Evolutionary conservation across 2,797 vertebrate species (phyloP).

Genomic region (Hylomyscus alleni): DNA sequence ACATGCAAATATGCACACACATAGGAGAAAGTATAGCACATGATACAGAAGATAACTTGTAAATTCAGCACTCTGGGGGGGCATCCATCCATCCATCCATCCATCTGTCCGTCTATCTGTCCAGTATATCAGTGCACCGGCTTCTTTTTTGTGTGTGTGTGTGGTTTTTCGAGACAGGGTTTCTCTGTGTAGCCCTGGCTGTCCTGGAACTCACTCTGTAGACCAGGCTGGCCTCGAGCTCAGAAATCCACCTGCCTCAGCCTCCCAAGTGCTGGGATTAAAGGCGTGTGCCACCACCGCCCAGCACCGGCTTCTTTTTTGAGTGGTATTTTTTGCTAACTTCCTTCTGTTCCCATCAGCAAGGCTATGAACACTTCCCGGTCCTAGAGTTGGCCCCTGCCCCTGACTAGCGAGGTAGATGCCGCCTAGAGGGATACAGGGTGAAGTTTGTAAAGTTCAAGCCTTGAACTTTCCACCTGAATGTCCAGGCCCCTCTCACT

Average conservation of each 20-base stretch:
- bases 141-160: neutral
- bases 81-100: neutral
- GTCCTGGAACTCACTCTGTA: no score
- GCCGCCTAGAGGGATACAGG: neutral
- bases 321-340: neutral
- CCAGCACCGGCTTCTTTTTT: neutral
- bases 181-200: no score
- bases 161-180: no score
- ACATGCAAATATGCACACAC: neutral
- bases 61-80: no score
- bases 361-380: neutral
- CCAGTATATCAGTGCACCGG: neutral
- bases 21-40: neutral
- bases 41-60: neutral
- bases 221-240: no score
- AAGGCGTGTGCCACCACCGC: no score
- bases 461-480: neutral
- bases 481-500: neutral
- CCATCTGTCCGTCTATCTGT: neutral
- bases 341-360: neutral
- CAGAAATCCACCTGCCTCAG: no score
- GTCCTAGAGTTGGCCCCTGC: neutral
- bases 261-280: no score
- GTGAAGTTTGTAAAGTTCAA: neutral
- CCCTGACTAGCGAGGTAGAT: neutral